Evolutionary conservation across 2,888 invertebrate genomes (phyloP).

Genomic region (Cryptocephalus moraei): DNA sequence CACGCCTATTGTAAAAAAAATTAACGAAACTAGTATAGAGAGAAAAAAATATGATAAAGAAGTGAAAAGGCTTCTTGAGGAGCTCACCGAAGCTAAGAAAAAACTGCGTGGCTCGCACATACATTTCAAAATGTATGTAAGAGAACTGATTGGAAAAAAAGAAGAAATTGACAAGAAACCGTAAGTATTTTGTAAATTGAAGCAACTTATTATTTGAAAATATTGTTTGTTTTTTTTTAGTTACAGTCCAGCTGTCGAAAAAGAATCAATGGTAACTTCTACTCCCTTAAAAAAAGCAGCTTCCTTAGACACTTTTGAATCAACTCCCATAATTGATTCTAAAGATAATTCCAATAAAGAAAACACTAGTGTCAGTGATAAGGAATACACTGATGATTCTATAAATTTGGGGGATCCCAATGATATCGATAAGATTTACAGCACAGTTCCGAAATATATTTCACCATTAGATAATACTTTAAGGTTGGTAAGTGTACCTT

Average conservation of each 20-base stretch:
- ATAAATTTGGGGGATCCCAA: constrained; percentile 17
- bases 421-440: constrained; percentile 9
- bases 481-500: constrained; percentile 1
- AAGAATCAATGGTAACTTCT: not conserved
- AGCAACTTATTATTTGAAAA: not conserved
- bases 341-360: constrained; percentile 1
- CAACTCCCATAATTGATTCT: not conserved
- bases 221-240: not conserved
- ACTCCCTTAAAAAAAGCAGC: no score
- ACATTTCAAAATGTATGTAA: constrained; percentile 25
- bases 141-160: constrained; percentile 27
- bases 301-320: no score
- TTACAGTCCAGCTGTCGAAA: not conserved
- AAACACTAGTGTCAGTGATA: not conserved
- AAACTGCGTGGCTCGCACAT: constrained; percentile 26
- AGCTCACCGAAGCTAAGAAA: constrained; percentile 28
- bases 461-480: constrained; percentile 27
- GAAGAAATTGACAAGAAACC: constrained; percentile 30
- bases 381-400: no score
- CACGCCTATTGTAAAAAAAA: constrained; percentile 30
- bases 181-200: not conserved
- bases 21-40: constrained; percentile 29
- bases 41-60: constrained; percentile 29
- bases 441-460: constrained; percentile 22
- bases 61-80: constrained; percentile 27